Evolutionary conservation across 2,113 vertebrate species (phyloP).

Genomic region (Brachyhypopomus occidentalis): DNA sequence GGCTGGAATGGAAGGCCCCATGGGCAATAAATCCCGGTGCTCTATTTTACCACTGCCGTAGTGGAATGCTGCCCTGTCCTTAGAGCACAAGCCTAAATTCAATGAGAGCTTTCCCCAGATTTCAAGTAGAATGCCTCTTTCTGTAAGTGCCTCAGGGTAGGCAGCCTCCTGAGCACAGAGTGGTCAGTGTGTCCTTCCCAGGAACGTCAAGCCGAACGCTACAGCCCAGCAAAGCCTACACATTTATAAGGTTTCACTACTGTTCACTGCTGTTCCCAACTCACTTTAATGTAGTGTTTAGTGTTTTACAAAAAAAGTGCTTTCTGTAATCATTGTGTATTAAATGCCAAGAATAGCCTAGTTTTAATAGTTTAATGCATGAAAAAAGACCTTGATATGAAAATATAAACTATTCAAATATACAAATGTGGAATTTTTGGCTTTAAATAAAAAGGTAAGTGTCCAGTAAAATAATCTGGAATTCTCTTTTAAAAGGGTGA

Average conservation of each 20-base stretch:
- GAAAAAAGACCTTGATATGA: conserved; percentile 41
- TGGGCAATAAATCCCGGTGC: conserved; percentile 39
- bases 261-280: not conserved
- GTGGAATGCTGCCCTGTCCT: conserved; percentile 35
- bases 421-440: conserved; percentile 58
- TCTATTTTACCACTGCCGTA: conserved; percentile 30
- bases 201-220: no score
- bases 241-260: not conserved
- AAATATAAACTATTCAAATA: conserved; percentile 53
- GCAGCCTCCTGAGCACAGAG: not conserved
- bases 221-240: no score
- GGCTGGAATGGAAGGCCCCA: conserved; percentile 29
- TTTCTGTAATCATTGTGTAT: conserved; percentile 23
- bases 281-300: not conserved
- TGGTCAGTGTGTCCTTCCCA: not conserved
- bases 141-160: not conserved
- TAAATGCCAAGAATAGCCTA: conserved; percentile 40
- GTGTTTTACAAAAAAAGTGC: conserved; percentile 20
- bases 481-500: conserved; percentile 63
- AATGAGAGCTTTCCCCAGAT: not conserved
- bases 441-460: conserved; percentile 59
- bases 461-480: conserved; percentile 60
- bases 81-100: conserved; percentile 1
- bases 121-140: not conserved
- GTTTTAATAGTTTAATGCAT: conserved; percentile 3